A percentile compares a stretch with the other conserved stretches of the same genome.
Evolutionary conservation across 1,140 invertebrate species (phyloP).

Genomic region (Diplogasteroides magnus): DNA sequence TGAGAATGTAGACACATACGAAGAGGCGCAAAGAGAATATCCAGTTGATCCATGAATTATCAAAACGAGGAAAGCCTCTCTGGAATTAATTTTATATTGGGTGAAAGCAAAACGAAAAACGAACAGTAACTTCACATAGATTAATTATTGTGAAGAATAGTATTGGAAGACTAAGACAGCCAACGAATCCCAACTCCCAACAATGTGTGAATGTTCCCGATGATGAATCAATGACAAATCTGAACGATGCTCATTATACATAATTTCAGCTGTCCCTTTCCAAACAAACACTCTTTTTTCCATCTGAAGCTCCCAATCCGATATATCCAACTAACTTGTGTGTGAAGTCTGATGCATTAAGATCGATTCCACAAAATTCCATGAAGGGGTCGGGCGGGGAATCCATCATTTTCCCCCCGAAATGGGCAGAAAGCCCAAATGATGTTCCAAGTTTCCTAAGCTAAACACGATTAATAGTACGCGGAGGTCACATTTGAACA

Average conservation of each 20-base stretch:
- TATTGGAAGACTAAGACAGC: neutral
- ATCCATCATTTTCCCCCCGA: too few species aligned
- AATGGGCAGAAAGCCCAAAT: too few species aligned
- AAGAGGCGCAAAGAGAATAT: neutral
- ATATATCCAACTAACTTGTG: neutral
- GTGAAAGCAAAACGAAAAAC: neutral
- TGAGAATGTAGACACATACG: constrained; percentile 2
- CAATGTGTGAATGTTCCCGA: neutral
- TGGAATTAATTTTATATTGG: neutral
- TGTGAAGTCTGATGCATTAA: neutral
- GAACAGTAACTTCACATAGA: neutral
- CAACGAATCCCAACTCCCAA: neutral
- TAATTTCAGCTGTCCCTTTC: too few species aligned
- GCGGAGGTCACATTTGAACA: too few species aligned
- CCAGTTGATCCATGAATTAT: neutral
- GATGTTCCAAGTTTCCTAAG: too few species aligned
- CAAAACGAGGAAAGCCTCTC: neutral
- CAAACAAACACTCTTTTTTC: too few species aligned
- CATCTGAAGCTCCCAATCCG: neutral
- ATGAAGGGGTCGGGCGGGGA: neutral
- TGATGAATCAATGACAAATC: neutral
- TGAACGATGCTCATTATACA: neutral
- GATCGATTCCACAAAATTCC: neutral
- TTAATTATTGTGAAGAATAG: neutral
- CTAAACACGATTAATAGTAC: too few species aligned